These are phyloP conservation scores for Sander vitreus DNA, from an alignment of 2,113 vertebrate genomes.

Conservation along the genomic window DNA sequence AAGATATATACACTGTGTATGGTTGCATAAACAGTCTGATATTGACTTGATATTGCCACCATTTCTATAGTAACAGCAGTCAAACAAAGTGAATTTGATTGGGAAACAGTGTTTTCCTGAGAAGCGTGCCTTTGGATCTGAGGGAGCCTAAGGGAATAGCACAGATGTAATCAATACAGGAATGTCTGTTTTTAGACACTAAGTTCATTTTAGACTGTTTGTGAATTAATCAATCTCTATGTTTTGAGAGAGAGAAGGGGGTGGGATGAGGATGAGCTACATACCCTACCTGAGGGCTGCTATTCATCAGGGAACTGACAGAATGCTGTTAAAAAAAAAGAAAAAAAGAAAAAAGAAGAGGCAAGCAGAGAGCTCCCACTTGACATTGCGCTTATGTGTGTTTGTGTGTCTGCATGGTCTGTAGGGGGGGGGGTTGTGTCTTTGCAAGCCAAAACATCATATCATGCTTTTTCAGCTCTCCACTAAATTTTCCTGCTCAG, in stretches of 20 bases:
- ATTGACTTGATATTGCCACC: slow-evolving; percentile 5
- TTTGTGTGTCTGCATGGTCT: slow-evolving; percentile 22
- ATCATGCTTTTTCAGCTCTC: slow-evolving; percentile 37
- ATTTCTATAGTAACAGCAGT: slow-evolving; percentile 32
- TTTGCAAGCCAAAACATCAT: slow-evolving; percentile 29
- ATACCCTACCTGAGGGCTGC: slow-evolving; percentile 62
- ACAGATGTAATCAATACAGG: slow-evolving; percentile 68
- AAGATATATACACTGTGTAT: neutral
- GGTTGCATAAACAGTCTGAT: slow-evolving; percentile 21
- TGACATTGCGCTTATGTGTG: slow-evolving; percentile 42
- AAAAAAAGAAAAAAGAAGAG: slow-evolving; percentile 14
- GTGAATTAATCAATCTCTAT: slow-evolving; percentile 76
- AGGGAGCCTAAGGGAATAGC: slow-evolving; percentile 45
- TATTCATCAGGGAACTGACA: slow-evolving; percentile 70
- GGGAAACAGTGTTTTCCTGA: slow-evolving; percentile 61
- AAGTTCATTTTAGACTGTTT: slow-evolving; percentile 61
- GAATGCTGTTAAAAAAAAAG: slow-evolving; percentile 10
- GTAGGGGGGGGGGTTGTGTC: slow-evolving; percentile 6
- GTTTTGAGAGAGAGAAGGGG: slow-evolving; percentile 47
- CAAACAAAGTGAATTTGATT: slow-evolving; percentile 60
- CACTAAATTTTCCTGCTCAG: slow-evolving; percentile 48
- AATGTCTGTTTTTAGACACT: slow-evolving; percentile 66
- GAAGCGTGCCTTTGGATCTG: slow-evolving; percentile 28
- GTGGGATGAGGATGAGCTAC: slow-evolving; percentile 42
- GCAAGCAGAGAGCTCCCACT: slow-evolving; percentile 19